phyloP scores from a whole-genome alignment of 2,113 vertebrate genomes.

The Zapus hudsonius region DNA sequence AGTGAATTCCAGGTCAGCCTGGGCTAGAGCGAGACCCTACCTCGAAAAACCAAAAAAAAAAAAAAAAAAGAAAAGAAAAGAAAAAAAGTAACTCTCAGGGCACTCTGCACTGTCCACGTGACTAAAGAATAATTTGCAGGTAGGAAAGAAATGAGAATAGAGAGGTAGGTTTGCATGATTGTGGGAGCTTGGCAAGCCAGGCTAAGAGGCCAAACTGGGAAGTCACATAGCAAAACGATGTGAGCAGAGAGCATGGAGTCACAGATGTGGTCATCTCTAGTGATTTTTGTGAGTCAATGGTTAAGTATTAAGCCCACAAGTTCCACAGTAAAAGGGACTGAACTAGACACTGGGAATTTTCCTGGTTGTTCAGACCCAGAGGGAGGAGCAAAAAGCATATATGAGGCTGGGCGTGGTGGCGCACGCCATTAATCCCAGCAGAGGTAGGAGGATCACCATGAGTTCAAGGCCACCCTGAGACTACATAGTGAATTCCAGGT shows the following conservation, averaged over 20 bases:
- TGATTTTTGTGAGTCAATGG: background rate
- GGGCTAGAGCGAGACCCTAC: background rate
- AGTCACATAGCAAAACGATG: background rate
- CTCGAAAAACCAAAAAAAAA: background rate
- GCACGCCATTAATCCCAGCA: too few species aligned
- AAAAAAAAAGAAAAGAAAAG: background rate
- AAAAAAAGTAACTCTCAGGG: background rate
- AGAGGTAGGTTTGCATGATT: background rate
- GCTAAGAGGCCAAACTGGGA: background rate
- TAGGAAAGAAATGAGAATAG: background rate
- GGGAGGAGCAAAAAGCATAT: background rate
- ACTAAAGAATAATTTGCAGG: background rate
- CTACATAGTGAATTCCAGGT: too few species aligned
- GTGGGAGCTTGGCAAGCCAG: background rate
- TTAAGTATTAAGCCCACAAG: background rate
- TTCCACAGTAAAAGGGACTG: background rate
- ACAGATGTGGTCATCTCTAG: background rate
- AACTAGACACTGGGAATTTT: background rate
- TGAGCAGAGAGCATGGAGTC: background rate
- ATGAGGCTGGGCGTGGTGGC: too few species aligned
- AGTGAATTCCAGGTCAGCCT: background rate
- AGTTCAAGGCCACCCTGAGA: too few species aligned
- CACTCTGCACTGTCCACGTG: background rate
- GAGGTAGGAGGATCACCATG: too few species aligned
- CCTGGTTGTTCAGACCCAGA: background rate